Evolutionary conservation across 1,140 invertebrate genomes (phyloP).

Genomic region (Drosophila ambigua): DNA sequence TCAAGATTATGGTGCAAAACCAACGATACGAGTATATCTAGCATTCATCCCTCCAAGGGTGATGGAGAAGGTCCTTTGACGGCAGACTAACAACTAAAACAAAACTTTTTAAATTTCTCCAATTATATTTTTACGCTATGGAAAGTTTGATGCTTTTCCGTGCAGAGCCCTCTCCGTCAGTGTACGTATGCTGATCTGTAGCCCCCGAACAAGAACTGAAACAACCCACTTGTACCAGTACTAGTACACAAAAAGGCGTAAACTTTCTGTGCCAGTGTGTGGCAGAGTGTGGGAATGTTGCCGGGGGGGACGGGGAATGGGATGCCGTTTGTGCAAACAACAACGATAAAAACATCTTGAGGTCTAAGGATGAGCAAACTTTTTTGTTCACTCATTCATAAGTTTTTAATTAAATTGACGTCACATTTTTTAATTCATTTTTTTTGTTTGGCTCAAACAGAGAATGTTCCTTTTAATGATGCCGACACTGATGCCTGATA

Average conservation of each 20-base stretch:
- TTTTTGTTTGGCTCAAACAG: slow-evolving; percentile 36
- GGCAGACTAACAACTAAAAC: slow-evolving; percentile 33
- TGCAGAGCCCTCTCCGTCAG: slow-evolving; percentile 29
- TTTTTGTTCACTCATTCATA: slow-evolving; percentile 82
- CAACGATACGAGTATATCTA: not conserved
- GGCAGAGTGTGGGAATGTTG: not conserved
- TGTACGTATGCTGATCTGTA: slow-evolving; percentile 66
- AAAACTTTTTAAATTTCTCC: slow-evolving; percentile 73
- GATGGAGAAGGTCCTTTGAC: slow-evolving; percentile 28
- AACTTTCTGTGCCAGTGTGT: slow-evolving; percentile 41
- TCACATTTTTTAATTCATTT: slow-evolving; percentile 63
- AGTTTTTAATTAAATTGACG: slow-evolving; percentile 82
- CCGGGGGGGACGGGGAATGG: not conserved
- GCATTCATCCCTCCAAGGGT: not conserved
- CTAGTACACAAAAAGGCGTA: slow-evolving; percentile 26
- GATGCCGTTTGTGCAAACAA: slow-evolving; percentile 75
- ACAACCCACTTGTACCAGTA: slow-evolving; percentile 25
- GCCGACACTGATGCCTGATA: slow-evolving; percentile 23
- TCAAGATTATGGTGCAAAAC: slow-evolving; percentile 16
- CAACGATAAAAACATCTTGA: slow-evolving; percentile 79
- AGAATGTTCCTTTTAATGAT: slow-evolving; percentile 59
- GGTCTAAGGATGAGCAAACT: slow-evolving; percentile 78
- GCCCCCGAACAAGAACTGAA: slow-evolving; percentile 9
- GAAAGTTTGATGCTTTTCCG: slow-evolving; percentile 61
- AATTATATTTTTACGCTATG: slow-evolving; percentile 82